Evolutionary conservation across 2,888 invertebrate species (phyloP), one percentile per base, ranked within the genome.

Genomic region (Allolobophora icterica): DNA sequence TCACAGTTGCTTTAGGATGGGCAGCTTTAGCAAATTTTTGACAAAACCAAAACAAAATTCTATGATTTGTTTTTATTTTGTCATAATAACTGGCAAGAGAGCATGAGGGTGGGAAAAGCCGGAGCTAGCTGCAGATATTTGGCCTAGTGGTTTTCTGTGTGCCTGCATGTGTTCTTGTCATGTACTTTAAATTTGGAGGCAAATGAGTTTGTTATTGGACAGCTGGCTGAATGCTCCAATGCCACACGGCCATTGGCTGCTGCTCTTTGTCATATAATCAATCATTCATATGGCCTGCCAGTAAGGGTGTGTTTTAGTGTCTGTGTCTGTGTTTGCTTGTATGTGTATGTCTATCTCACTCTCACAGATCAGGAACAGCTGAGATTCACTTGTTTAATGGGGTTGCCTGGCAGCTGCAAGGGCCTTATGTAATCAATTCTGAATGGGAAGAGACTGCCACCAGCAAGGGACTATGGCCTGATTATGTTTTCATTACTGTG

Each of bases 181-280:
- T 87, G 87, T 87, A 87, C n/a, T 87, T 87, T 87, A 87, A 87
- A 87, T 87, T 87, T 87, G 87, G 87, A 87, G 87, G 87, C 87
- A 87, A 87, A 87, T 87, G 71, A 71, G 87, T 87, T 87, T 87
- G 87, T 87, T 87, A 87, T 87, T 87, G 87, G 87, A 87, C 87
- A 35, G 87, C 87, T 87, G 34, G 38, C 87, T 87, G 87, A 87
- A 87, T 87, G 34, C 87, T 87, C 1, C 38, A 38, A 35, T 87
- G 87, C 38, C 87, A 87, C 87, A 35, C 71, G 34, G 21, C 35
- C 35, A 87, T 87, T 87, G 87, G 87, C 87, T 87, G 87, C 38
- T 87, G 87, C 21, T 34, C 87, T 87, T 87, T 87, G 87, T 87
- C 34, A 87, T 35, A 87, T 87, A 87, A 87, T 87, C 87, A 87